Conservation (phyloP, 2,888 invertebrate genomes). For the Mythimna lalbum region DNA sequence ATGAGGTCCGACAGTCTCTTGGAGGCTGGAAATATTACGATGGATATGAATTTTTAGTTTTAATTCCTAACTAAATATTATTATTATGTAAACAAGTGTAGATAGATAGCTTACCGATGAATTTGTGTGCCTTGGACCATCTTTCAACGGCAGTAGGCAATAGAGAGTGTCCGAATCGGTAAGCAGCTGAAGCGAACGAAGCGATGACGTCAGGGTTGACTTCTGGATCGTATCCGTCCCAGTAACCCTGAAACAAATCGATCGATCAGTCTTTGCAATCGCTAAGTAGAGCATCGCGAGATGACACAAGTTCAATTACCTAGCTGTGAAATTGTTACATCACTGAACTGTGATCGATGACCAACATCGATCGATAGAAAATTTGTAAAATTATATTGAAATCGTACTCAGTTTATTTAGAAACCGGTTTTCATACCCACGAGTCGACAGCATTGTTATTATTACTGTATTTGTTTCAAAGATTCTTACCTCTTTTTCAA, state of each 20-base stretch:
- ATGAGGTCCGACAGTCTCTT: conserved; percentile 97
- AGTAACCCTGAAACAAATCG: conserved; percentile 91
- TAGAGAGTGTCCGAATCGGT: conserved; percentile 97
- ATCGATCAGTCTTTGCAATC: conserved; percentile 33
- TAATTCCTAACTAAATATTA: background rate
- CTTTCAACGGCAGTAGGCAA: conserved; percentile 97
- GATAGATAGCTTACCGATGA: conserved; percentile 92
- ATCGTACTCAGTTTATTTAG: conserved; percentile 15
- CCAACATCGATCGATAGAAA: conserved; percentile 21
- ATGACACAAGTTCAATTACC: conserved; percentile 45
- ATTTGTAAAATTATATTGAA: conserved; percentile 35
- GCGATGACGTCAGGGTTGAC: conserved; percentile 97
- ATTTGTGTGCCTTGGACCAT: conserved; percentile 98
- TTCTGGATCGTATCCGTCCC: conserved; percentile 95
- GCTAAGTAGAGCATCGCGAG: conserved; percentile 42
- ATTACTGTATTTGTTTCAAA: too few species aligned
- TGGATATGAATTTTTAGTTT: background rate
- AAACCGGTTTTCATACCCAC: conserved; percentile 1
- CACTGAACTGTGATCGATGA: conserved; percentile 29
- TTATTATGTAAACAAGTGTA: background rate
- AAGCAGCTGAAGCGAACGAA: conserved; percentile 97
- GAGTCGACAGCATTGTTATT: background rate
- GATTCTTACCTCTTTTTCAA: conserved; percentile 93
- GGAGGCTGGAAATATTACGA: conserved; percentile 92
- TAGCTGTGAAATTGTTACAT: conserved; percentile 49